Base-by-base conservation (phyloP, 2,888 invertebrate species). In the Caenorhabditis wallacei region DNA sequence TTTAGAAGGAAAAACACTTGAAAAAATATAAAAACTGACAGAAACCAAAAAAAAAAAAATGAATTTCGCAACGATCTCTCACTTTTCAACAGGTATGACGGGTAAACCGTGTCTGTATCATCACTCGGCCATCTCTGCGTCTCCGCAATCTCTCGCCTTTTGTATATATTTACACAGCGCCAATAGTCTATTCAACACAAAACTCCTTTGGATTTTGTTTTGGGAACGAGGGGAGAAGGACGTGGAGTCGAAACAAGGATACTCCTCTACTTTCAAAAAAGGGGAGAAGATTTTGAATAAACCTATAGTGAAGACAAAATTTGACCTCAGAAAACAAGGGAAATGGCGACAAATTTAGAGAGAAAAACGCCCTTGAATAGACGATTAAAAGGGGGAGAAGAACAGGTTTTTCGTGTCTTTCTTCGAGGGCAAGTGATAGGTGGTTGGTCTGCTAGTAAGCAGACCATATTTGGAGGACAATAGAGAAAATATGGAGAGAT, bases 131-230 rank as follows among this genome's bases (percentile, higher is more conserved):
- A 43, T 8, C 13, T 5, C 30, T 30, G 30, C 43, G 43, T 43
- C 2, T 46, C 24, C n/a, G 46, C 30, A 35, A 10, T 22, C n/a
- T 51, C 51, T 66, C 53, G 22, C 10, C 53, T 20, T 26, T 40
- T 30, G 46, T 59, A 30, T 70, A 48, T 71, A 61, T 71, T 71
- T 56, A 71, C 71, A 71, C 71, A 61, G 22, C 40, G 46, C 20
- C 66, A 46, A 54, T 26, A 35, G 51, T 37, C 35, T 57, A 54
- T 30, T 20, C 40, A 64, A 51, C 18, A 51, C 4, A 22, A 16
- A 13, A 43, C 13, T 13, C 43, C 11, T 13, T 4, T 8, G 4
- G 43, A 24, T 48, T 46, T 35, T 61, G 71, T 71, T 71, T 71
- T 71, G 71, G 24, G 48, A 61, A 59, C 0, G 7, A 3, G 30